Evolutionary conservation across 1,140 invertebrate species (phyloP).

Genomic region (Eueides isabella): DNA sequence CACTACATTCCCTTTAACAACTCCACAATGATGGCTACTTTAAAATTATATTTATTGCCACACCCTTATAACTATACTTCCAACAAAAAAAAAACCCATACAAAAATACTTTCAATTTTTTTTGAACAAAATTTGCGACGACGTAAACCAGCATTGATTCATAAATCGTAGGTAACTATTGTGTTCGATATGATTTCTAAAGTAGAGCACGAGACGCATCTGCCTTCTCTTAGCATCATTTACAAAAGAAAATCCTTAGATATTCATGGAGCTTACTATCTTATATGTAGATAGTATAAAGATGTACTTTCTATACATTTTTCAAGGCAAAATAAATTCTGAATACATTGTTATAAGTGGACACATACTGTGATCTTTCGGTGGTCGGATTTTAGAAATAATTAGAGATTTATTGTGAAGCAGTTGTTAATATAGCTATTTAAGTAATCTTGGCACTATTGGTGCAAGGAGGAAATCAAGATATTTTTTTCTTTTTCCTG

Average conservation of each 20-base stretch:
- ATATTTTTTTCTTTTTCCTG: too few species aligned
- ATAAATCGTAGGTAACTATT: slow-evolving; percentile 42
- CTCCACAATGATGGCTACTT: too few species aligned
- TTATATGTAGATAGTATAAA: not conserved
- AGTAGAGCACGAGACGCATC: slow-evolving; percentile 43
- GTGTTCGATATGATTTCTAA: slow-evolving; percentile 44
- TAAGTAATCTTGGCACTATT: not conserved
- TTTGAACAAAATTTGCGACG: not conserved
- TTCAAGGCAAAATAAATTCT: not conserved
- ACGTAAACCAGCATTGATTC: not conserved
- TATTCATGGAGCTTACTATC: not conserved
- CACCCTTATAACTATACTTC: not conserved
- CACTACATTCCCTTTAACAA: too few species aligned
- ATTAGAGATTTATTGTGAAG: slow-evolving; percentile 11
- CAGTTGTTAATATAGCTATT: not conserved
- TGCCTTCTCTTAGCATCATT: slow-evolving; percentile 30
- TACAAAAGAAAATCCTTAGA: slow-evolving; percentile 26
- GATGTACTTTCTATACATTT: not conserved
- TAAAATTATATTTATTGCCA: not conserved
- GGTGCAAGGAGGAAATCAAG: not conserved
- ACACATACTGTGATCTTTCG: slow-evolving; percentile 24
- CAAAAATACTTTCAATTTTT: not conserved
- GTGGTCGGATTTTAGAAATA: slow-evolving; percentile 10
- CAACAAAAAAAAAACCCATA: not conserved
- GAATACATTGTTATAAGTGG: slow-evolving; percentile 28